phyloP scores from a whole-genome alignment of 2,888 invertebrate species.

The Orchesella flavescens region DNA sequence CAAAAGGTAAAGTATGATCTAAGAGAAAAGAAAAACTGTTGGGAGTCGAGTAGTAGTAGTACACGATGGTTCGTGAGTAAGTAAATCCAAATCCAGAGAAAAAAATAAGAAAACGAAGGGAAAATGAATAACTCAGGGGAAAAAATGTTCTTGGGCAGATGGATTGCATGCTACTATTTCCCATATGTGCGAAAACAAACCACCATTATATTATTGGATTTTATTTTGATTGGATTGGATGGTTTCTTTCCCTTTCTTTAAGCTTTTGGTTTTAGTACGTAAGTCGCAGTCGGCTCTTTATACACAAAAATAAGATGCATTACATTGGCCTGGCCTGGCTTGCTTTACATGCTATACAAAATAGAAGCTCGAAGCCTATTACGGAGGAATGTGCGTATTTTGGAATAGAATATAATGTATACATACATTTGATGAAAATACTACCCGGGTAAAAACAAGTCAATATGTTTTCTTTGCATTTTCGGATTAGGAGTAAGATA shows the following conservation, averaged over 20 bases:
- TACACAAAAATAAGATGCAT: no score
- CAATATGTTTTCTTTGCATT: no score
- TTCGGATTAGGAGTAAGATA: no score
- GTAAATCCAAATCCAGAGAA: not conserved
- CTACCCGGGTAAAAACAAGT: no score
- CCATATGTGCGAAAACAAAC: slow-evolving; percentile 55
- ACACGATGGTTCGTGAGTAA: not conserved
- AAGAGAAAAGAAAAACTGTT: not conserved
- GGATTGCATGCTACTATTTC: slow-evolving; percentile 48
- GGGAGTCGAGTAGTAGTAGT: not conserved
- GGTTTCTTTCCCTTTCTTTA: slow-evolving; percentile 9
- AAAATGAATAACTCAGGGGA: slow-evolving; percentile 46
- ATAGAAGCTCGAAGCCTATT: no score
- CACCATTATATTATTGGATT: slow-evolving; percentile 35
- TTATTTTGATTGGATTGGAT: slow-evolving; percentile 59
- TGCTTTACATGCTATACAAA: no score
- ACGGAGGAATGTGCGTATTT: no score
- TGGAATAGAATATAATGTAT: no score
- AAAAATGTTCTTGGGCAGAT: slow-evolving; percentile 43
- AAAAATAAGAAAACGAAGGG: slow-evolving; percentile 34
- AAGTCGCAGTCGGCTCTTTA: no score
- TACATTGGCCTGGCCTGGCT: no score
- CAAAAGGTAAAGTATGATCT: slow-evolving; percentile 10
- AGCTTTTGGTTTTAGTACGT: not conserved
- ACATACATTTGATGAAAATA: no score